These are phyloP conservation scores for Neosilurus hyrtlii DNA, from an alignment of 2,797 vertebrate species.

Conservation along the genomic window DNA sequence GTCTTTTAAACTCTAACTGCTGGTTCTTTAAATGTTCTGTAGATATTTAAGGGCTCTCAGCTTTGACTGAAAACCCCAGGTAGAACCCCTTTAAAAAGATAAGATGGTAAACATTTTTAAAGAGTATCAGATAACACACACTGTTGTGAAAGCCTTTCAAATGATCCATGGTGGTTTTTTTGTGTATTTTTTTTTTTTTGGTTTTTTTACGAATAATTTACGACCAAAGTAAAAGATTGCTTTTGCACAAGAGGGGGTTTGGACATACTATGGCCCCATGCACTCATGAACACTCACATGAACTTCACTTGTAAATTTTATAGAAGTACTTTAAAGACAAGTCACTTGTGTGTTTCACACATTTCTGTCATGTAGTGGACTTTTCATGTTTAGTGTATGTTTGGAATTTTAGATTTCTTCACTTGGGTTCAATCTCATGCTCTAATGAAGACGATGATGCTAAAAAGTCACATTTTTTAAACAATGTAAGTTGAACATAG, in stretches of 20 bases:
- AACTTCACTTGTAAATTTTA: slow-evolving; percentile 2
- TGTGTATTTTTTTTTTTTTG: too few relatives aligned
- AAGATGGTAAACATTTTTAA: background rate
- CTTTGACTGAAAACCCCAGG: background rate
- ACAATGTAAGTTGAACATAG: too few relatives aligned
- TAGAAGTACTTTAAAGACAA: background rate
- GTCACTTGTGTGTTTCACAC: background rate
- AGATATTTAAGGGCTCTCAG: background rate
- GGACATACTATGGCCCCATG: slow-evolving; percentile 6
- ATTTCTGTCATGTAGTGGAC: background rate
- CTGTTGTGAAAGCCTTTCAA: background rate
- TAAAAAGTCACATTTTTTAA: too few relatives aligned
- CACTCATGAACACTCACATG: background rate
- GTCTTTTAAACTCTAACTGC: background rate
- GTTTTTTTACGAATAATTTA: slow-evolving; percentile 33
- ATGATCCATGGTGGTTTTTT: background rate
- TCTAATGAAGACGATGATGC: background rate
- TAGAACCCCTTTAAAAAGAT: background rate
- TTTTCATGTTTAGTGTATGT: background rate
- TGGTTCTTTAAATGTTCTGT: background rate
- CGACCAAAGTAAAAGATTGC: slow-evolving; percentile 12
- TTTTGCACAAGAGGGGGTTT: slow-evolving; percentile 19
- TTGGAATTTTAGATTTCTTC: background rate
- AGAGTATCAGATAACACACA: slow-evolving; percentile 10
- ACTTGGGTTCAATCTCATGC: background rate